Evolutionary conservation across 2,888 invertebrate genomes (phyloP).

Genomic region (Tetragnatha montana): DNA sequence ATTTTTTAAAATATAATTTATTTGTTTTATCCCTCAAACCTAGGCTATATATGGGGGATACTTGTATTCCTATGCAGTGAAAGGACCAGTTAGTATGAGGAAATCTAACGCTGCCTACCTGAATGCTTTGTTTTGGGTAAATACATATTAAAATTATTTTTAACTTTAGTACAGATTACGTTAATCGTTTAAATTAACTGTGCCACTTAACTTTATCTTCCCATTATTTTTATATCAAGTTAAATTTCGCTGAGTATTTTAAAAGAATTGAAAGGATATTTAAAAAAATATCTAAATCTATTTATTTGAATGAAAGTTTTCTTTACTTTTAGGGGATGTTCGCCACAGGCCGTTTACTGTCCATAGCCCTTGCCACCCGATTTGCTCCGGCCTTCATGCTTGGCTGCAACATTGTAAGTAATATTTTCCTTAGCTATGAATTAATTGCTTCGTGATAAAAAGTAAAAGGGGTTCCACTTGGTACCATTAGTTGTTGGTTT

Average conservation of each 20-base stretch:
- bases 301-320: background rate
- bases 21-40: background rate
- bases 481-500: too few species aligned
- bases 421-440: too few species aligned
- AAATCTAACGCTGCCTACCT: constrained; percentile 77
- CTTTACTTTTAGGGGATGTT: constrained; percentile 76
- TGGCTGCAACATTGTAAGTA: constrained; percentile 77
- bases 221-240: too few species aligned
- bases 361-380: constrained; percentile 76
- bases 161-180: too few species aligned
- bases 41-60: constrained; percentile 78
- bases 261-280: background rate
- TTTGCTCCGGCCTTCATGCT: constrained; percentile 77
- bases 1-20: background rate
- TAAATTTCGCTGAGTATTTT: too few species aligned
- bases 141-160: too few species aligned
- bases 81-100: constrained; percentile 75
- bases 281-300: background rate
- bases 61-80: constrained; percentile 77
- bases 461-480: too few species aligned
- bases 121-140: constrained; percentile 78
- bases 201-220: too few species aligned
- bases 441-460: too few species aligned
- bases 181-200: too few species aligned
- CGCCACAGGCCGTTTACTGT: constrained; percentile 77